Conservation (phyloP, 2,797 vertebrate genomes). For the Chromobotia macracanthus region DNA sequence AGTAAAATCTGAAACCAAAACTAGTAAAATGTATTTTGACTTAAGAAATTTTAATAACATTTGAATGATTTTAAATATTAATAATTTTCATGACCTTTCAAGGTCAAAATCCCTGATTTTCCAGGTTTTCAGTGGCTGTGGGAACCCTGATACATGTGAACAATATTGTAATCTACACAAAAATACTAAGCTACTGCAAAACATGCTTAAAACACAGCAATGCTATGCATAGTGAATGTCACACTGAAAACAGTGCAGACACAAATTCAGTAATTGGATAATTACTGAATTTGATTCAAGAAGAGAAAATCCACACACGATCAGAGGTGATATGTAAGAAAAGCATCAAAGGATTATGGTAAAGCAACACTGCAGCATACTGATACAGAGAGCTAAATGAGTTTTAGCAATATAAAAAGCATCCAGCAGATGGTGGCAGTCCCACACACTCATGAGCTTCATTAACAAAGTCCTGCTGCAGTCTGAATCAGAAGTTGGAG, state of each 20-base stretch:
- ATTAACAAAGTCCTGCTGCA: background rate
- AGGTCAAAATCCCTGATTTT: no score
- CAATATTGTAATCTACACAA: background rate
- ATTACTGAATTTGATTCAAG: slow-evolving; percentile 1
- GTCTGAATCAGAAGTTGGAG: slow-evolving; percentile 10
- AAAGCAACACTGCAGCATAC: slow-evolving; percentile 4
- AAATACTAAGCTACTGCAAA: background rate
- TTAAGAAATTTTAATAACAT: no score
- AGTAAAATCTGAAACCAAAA: no score
- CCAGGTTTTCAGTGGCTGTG: background rate
- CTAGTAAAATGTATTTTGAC: no score
- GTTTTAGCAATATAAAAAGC: slow-evolving; percentile 15
- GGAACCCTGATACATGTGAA: background rate
- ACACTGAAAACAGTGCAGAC: background rate
- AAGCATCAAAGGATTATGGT: slow-evolving; percentile 6
- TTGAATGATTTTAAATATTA: no score
- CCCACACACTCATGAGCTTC: background rate
- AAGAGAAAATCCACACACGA: slow-evolving; percentile 16
- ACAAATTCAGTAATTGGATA: background rate
- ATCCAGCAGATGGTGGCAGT: slow-evolving; percentile 55
- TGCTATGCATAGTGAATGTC: slow-evolving; percentile 7
- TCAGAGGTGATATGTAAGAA: background rate
- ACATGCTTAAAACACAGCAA: slow-evolving; percentile 1
- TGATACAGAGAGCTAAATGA: background rate
- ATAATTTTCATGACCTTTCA: background rate